Base-by-base conservation (phyloP, 2,888 invertebrate genomes). In the Epiblema foenella region DNA sequence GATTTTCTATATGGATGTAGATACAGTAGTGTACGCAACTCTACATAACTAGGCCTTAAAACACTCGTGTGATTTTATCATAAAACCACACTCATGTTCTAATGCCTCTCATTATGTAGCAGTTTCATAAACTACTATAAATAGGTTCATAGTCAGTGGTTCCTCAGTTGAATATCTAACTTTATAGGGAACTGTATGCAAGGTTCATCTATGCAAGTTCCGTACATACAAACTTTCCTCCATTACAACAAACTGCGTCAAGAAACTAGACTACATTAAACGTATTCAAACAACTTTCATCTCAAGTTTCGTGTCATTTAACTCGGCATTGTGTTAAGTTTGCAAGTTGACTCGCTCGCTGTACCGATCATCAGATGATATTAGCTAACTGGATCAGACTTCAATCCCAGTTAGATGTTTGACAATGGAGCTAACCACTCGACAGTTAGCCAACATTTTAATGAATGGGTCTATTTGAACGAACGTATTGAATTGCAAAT, bases 291-390 rank as follows among this genome's bases (percentile, higher is more conserved):
- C 46, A 57, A n/a, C 49, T 46, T 65, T 54, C 64, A 60, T 37
- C 46, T 11, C 11, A 39, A 66, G 70, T 65, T 60, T 54, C 42
- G 59, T 66, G 60, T 66, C 60, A 70, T 70, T 70, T 65, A 49
- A 65, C 70, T 66, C 54, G 42, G 20, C 49, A 58, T 65, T 65
- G 52, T 70, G 12, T 24, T 54, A 65, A 70, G 54, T 60, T 70
- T 15, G 69, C 52, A 20, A 39, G n/a, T 57, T 20, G 58, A 17
- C 17, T 59, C 52, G 65, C 46, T 65, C 59, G 11, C 37, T 12
- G 24, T 54, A 59, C 59, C 42, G 39, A 18, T 29, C 42, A 29
- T 56, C n/a, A n/a, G n/a, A n/a, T n/a, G n/a, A n/a, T 65, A 42
- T 17, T 2, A 12, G 64, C 17, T 51, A 63, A 69, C 57, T 63